Conservation (phyloP, 2,113 vertebrate species). For the Phasianus colchicus region DNA sequence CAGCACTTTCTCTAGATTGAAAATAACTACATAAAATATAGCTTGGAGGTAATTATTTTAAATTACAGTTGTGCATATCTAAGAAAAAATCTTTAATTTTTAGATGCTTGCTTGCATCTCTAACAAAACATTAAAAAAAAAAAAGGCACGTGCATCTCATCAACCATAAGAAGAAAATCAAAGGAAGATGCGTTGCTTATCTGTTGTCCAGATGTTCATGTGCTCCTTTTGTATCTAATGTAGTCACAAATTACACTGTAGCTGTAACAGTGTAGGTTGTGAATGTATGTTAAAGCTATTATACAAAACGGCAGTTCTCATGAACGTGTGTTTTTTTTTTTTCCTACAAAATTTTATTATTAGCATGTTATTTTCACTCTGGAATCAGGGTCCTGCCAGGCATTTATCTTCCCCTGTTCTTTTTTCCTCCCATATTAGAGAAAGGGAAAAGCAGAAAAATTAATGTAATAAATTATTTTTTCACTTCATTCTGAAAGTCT, state of each 20-base stretch:
- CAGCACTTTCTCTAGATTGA: slow-evolving; percentile 44
- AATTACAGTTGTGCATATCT: background rate
- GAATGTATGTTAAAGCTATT: background rate
- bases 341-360: background rate
- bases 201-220: background rate
- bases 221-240: background rate
- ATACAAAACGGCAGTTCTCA: background rate
- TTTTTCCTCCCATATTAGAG: background rate
- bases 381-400: background rate
- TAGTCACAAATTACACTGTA: slow-evolving; percentile 1
- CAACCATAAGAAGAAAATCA: background rate
- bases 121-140: background rate
- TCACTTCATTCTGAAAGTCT: slow-evolving; percentile 45
- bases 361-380: background rate
- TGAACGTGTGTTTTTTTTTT: background rate
- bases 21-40: background rate
- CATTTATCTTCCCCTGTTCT: background rate
- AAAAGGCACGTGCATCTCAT: background rate
- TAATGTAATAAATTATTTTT: background rate
- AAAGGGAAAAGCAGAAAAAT: background rate
- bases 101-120: slow-evolving; percentile 58
- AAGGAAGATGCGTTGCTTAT: background rate
- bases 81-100: background rate
- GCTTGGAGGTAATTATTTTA: slow-evolving; percentile 10
- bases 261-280: background rate